Conservation (phyloP, 2,888 invertebrate species). For the Eupithecia abbreviata region DNA sequence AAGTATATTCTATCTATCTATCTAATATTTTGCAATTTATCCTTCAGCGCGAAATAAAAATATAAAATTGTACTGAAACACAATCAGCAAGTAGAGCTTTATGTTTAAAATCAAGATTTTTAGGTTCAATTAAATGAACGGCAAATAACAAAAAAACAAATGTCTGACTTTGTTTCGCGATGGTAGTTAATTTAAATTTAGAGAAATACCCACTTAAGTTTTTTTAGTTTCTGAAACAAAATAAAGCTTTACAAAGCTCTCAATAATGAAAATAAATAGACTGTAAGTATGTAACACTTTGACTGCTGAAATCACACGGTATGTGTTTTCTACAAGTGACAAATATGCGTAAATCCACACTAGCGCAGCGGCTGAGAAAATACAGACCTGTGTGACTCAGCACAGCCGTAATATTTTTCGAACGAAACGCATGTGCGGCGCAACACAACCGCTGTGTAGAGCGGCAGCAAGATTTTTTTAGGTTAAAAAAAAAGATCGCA, state of each 20-base stretch:
- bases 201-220: slow-evolving; percentile 3
- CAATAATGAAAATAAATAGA: slow-evolving; percentile 12
- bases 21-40: neutral
- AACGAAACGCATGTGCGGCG: no score
- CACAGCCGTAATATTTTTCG: no score
- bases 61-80: neutral
- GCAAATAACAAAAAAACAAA: neutral
- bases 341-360: no score
- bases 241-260: neutral
- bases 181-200: slow-evolving; percentile 18
- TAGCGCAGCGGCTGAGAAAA: no score
- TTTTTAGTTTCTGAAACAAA: slow-evolving; percentile 6
- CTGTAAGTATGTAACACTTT: neutral
- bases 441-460: no score
- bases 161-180: slow-evolving; percentile 5
- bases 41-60: neutral
- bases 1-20: no score
- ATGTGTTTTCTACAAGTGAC: no score
- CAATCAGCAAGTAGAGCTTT: neutral
- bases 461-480: no score
- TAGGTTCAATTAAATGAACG: neutral
- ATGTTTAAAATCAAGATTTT: neutral
- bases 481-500: no score
- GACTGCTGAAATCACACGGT: no score
- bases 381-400: no score